Evolutionary conservation across 2,888 invertebrate species (phyloP).

Genomic region (Dicranocentrus wangi): DNA sequence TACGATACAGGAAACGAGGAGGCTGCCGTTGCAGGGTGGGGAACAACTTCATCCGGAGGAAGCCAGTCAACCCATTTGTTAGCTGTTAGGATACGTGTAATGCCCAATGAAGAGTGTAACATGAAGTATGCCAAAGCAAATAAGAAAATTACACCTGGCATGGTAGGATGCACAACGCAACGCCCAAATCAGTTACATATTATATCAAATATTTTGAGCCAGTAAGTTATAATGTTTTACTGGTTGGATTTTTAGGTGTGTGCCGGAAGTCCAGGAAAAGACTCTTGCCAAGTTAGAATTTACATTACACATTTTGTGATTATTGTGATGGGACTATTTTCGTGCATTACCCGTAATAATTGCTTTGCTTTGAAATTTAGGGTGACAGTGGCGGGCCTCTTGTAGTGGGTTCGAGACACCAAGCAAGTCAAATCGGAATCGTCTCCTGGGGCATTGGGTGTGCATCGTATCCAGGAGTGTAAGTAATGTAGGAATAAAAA

Average conservation of each 20-base stretch:
- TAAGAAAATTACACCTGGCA: conserved; percentile 77
- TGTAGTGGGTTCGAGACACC: conserved; percentile 44
- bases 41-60: conserved; percentile 58
- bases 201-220: neutral
- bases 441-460: conserved; percentile 62
- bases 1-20: conserved; percentile 49
- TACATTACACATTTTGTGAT: neutral
- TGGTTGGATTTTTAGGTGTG: conserved; percentile 32
- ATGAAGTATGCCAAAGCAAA: conserved; percentile 55
- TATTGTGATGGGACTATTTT: neutral
- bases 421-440: conserved; percentile 63
- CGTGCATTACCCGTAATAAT: neutral
- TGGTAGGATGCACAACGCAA: conserved; percentile 81
- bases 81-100: conserved; percentile 57
- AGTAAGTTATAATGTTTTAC: neutral
- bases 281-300: conserved; percentile 39
- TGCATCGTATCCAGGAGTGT: conserved; percentile 55
- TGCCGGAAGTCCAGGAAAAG: conserved; percentile 46
- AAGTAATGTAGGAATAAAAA: neutral
- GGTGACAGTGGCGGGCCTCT: conserved; percentile 92
- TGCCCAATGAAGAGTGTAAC: conserved; percentile 57
- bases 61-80: conserved; percentile 58
- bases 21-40: conserved; percentile 67
- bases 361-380: conserved; percentile 76
- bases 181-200: neutral